phyloP scores from a whole-genome alignment of 2,113 vertebrate genomes.

The Prietella phreatophila region DNA sequence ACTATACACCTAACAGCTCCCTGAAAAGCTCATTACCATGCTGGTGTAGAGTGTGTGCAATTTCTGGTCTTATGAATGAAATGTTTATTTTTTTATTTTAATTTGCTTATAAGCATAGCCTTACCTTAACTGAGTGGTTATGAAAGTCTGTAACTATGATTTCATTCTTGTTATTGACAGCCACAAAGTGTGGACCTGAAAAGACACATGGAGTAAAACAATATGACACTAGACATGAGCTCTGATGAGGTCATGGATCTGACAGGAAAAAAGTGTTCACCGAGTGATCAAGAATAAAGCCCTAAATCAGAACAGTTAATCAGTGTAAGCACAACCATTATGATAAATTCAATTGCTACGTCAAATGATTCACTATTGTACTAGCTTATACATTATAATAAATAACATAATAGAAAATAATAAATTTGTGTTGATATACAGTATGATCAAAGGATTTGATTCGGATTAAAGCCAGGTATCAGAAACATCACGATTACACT shows the following conservation, averaged over 20 bases:
- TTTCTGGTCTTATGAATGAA: neutral
- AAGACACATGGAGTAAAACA: neutral
- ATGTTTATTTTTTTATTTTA: no score
- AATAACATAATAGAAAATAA: neutral
- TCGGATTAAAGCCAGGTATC: neutral
- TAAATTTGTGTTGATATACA: neutral
- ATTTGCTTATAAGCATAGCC: slow-evolving; percentile 31
- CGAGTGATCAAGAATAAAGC: neutral
- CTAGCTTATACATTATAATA: neutral
- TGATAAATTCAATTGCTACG: neutral
- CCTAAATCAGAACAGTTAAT: slow-evolving; percentile 2
- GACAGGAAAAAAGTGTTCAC: slow-evolving; percentile 3
- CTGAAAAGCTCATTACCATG: neutral
- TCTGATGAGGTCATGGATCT: slow-evolving; percentile 9
- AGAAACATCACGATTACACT: neutral
- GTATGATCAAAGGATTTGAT: neutral
- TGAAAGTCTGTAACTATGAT: slow-evolving; percentile 97
- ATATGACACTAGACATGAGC: slow-evolving; percentile 4
- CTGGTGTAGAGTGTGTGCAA: neutral
- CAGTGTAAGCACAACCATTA: neutral
- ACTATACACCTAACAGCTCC: neutral
- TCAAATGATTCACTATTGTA: neutral
- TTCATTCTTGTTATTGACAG: slow-evolving; percentile 97
- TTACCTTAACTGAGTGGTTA: slow-evolving; percentile 97
- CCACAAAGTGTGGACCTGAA: slow-evolving; percentile 93